Base-by-base conservation (phyloP, 2,797 vertebrate genomes). In the Erpetoichthys calabaricus region DNA sequence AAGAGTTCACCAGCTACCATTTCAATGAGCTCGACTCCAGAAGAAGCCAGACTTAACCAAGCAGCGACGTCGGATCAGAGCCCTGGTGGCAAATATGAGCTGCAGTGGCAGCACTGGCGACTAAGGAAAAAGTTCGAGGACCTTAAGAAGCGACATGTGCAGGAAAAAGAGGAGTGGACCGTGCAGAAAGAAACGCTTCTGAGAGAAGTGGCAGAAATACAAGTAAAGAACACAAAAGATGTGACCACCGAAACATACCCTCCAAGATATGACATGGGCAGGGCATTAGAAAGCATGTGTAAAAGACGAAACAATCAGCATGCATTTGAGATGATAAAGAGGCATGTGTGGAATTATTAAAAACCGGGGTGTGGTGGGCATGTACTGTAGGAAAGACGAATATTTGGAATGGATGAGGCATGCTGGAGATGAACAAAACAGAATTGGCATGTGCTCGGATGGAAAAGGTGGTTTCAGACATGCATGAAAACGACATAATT, bases 121-220 rank as follows among this genome's bases (percentile, higher is more conserved):
- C 73, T 83, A 3, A 83, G 76, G 68, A 85, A 76, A 71, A 86
- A 80, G 67, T 69, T 69, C 6, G 74, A 86, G 49, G 82, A 83
- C 51, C 52, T 70, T 51, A 85, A 84, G 67, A 84, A 74, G 62
- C 64, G 67, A 57, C 77, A 78, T 43, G 65, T 72, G 3, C 78
- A 79, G 58, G 82, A 85, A 8, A 86, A 78, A 61, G 78, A 85
- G 52, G 78, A 66, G 50, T 87, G 83, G 83, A 76, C 75, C 65
- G 72, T 71, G 2, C 81, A 83, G 65, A 88, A 85, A 66, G 75
- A 83, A 66, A 69, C 53, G 44, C 67, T 89, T 64, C 67, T 88
- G 67, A 85, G 82, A 75, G 77, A 87, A 77, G 76, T 84, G 70
- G 81, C 84, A 57, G 73, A 85, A 46, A 80, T 88, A 68, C 76